Percentiles rank a stretch among this genome's conserved stretches.
These are phyloP conservation scores for Frieseomelitta varia DNA, from an alignment of 1,140 invertebrate genomes.

Conservation along the genomic window DNA sequence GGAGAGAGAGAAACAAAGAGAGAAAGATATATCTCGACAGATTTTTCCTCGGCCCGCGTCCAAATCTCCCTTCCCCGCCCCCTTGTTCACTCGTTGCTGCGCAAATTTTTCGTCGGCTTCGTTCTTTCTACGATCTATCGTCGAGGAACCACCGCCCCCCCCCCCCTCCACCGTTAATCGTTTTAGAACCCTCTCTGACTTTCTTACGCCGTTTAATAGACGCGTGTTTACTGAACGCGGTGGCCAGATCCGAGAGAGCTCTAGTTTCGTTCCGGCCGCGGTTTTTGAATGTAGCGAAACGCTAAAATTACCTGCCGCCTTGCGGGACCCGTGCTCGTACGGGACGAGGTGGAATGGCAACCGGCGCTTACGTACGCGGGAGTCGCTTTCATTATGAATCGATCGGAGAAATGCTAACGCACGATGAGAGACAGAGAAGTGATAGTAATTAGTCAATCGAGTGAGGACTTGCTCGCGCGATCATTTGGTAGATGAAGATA, in stretches of 20 bases:
- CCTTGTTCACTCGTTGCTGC: not conserved
- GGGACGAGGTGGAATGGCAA: not conserved
- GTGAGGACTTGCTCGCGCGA: no score
- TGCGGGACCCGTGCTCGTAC: not conserved
- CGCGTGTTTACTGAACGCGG: not conserved
- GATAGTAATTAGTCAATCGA: not conserved
- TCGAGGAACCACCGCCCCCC: no score
- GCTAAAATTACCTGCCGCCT: slow-evolving; percentile 10
- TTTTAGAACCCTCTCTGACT: not conserved
- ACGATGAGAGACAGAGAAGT: not conserved
- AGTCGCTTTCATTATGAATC: not conserved
- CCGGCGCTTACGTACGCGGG: not conserved
- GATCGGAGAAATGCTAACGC: not conserved
- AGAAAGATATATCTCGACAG: not conserved
- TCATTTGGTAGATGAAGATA: no score
- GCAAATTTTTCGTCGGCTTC: slow-evolving; percentile 43
- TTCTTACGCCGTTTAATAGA: not conserved
- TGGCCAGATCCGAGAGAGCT: not conserved
- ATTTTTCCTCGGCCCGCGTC: slow-evolving; percentile 48
- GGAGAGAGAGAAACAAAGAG: not conserved
- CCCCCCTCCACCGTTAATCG: not conserved
- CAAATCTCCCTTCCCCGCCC: slow-evolving; percentile 17
- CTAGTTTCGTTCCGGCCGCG: not conserved
- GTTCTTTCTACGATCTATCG: not conserved
- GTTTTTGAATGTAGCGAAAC: slow-evolving; percentile 12